phyloP scores from a whole-genome alignment of 2,797 vertebrate species.

The Naso thynnoides region DNA sequence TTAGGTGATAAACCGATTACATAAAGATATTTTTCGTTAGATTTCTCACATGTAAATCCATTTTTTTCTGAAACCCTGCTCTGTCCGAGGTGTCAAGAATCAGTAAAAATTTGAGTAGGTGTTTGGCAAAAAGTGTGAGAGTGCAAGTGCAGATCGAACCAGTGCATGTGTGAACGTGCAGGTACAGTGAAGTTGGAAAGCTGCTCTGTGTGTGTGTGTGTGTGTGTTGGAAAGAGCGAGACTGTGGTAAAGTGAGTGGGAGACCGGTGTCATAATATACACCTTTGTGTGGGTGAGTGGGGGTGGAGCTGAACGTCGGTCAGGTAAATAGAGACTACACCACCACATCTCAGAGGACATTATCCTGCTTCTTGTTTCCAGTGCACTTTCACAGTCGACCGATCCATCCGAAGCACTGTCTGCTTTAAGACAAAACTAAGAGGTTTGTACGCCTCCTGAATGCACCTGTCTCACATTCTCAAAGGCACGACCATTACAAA shows the following conservation, averaged over 20 bases:
- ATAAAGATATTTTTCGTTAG: neutral
- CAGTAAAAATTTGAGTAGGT: slow-evolving; percentile 39
- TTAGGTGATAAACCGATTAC: neutral
- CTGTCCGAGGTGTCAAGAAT: slow-evolving; percentile 44
- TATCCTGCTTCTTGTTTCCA: slow-evolving; percentile 57
- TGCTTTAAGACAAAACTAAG: slow-evolving; percentile 34
- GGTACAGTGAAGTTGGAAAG: slow-evolving; percentile 27
- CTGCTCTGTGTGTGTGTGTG: slow-evolving; percentile 7
- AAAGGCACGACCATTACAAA: slow-evolving; percentile 28
- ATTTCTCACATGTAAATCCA: slow-evolving; percentile 13
- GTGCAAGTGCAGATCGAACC: slow-evolving; percentile 45
- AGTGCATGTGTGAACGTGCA: slow-evolving; percentile 3
- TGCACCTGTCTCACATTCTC: slow-evolving; percentile 34
- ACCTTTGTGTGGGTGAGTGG: slow-evolving; percentile 72
- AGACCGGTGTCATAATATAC: slow-evolving; percentile 65
- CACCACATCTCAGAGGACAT: slow-evolving; percentile 67
- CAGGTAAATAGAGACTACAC: slow-evolving; percentile 72
- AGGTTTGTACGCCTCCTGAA: slow-evolving; percentile 19
- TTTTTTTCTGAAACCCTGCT: slow-evolving; percentile 23
- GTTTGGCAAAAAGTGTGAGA: slow-evolving; percentile 40
- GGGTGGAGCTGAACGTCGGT: slow-evolving; percentile 65
- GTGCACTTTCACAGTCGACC: slow-evolving; percentile 47
- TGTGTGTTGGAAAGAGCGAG: slow-evolving; percentile 15
- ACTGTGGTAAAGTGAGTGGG: slow-evolving; percentile 66
- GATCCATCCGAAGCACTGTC: slow-evolving; percentile 40